phyloP scores from a whole-genome alignment of 2,113 vertebrate species.

The Catharus bicknelli region DNA sequence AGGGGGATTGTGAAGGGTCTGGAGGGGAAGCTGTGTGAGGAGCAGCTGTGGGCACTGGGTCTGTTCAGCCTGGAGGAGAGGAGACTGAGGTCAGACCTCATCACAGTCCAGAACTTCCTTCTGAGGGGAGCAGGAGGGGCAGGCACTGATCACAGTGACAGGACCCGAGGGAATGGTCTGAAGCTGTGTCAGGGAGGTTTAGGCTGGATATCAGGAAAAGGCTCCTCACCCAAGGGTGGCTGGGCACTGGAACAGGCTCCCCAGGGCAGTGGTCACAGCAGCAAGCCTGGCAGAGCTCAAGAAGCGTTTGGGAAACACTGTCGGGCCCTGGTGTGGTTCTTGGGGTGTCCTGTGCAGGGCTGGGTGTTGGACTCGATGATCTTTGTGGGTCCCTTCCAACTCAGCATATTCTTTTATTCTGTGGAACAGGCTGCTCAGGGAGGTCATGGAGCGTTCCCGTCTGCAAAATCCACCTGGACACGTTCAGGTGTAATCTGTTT shows the following conservation, averaged over 20 bases:
- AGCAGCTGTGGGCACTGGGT: neutral
- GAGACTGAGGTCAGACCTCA: neutral
- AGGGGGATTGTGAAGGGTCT: too few relatives aligned
- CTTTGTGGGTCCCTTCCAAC: neutral
- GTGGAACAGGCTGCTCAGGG: neutral
- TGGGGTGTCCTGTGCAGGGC: fast-evolving
- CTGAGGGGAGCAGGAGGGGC: neutral
- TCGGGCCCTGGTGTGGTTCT: neutral
- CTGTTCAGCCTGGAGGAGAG: neutral
- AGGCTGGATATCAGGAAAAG: neutral
- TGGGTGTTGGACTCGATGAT: neutral
- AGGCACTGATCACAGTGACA: neutral
- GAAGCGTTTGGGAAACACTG: neutral
- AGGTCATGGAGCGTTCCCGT: neutral
- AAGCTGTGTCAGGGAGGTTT: neutral
- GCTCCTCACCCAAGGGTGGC: neutral
- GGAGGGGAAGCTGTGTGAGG: neutral
- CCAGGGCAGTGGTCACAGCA: neutral
- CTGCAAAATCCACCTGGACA: neutral
- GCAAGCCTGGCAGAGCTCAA: neutral
- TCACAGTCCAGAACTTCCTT: fast-evolving
- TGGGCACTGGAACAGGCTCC: neutral
- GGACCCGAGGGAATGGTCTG: neutral
- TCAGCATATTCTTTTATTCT: neutral
- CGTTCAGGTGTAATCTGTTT: fast-evolving